Evolutionary conservation across 2,113 vertebrate genomes (phyloP), one percentile per base, ranked within the genome.

Genomic region (Cebus imitator): DNA sequence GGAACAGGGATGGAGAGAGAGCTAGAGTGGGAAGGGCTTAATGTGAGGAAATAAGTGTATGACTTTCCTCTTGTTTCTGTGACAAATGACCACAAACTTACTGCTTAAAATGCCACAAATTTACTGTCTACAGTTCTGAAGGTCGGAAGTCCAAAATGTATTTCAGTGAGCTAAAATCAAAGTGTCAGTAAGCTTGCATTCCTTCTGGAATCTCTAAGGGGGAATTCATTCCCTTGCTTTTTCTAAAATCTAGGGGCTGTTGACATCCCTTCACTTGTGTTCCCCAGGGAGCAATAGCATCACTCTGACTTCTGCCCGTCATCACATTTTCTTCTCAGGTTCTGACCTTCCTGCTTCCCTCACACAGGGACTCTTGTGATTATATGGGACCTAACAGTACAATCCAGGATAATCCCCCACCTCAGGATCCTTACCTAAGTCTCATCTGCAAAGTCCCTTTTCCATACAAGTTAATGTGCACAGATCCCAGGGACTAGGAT

Each of bases 301-400:
- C 20, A 25, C 12, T 91, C 50, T 66, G 78, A 66, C 55, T 25
- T 82, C 32, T 91, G 30, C 40, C 45, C 70, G 2, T 18, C 20
- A 16, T 30, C 10, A 48, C 17, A 32, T 61, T 11, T 76, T 30
- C 58, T 48, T n/a, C 48, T 75, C n/a, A 73, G 8, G 40, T 3
- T 64, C 72, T 57, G 8, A 27, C 8, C 18, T 80, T 73, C 40
- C 8, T 68, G 5, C 37, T 25, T n/a, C 9, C 30, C 5, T 57
- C 40, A 68, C 21, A 18, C 0, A 5, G 37, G 13, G 37, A 32
- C 14, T 23, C 27, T 61, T 55, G 5, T 6, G n/a, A 40, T 40
- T 50, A n/a, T 5, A 18, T 0, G n/a, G 66, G 12, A 17, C 32
- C 57, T 52, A 40, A 20, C 1, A 23, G 8, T 14, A n/a, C 9